phyloP scores from a whole-genome alignment of 2,113 vertebrate genomes.

The Varanus komodoensis region DNA sequence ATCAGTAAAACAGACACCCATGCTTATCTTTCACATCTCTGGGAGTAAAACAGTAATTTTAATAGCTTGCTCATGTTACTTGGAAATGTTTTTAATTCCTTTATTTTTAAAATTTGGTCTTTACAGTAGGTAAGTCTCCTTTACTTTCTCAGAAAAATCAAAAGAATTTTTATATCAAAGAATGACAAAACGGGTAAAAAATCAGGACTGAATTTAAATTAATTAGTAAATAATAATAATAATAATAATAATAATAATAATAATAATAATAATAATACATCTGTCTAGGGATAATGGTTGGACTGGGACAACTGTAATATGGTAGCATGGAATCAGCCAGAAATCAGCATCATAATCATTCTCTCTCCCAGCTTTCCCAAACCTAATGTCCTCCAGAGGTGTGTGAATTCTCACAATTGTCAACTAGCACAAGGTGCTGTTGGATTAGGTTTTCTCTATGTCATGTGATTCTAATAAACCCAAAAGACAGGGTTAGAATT shows the following conservation, averaged over 20 bases:
- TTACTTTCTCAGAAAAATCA: not conserved
- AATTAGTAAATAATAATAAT: too few relatives aligned
- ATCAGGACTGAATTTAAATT: not conserved
- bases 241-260: constrained; percentile 3
- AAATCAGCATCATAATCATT: not conserved
- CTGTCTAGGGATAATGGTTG: not conserved
- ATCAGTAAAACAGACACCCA: not conserved
- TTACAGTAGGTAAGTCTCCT: not conserved
- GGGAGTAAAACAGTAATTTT: constrained; percentile 6
- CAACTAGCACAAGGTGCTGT: not conserved
- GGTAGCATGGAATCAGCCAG: not conserved
- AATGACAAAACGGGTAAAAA: not conserved
- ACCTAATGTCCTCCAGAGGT: too few relatives aligned
- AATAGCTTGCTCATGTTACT: constrained; percentile 36
- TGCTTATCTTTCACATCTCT: constrained; percentile 42
- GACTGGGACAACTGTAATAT: not conserved
- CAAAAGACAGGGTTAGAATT: not conserved
- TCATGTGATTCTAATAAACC: not conserved
- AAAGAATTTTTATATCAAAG: not conserved
- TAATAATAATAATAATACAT: constrained; percentile 1
- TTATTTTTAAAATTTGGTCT: not conserved
- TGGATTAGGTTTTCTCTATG: not conserved
- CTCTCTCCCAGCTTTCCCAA: too few relatives aligned
- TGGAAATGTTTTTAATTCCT: constrained; percentile 26
- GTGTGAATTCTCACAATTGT: too few relatives aligned